Base-by-base conservation (phyloP, 2,888 invertebrate species). In the Seira musarum region DNA sequence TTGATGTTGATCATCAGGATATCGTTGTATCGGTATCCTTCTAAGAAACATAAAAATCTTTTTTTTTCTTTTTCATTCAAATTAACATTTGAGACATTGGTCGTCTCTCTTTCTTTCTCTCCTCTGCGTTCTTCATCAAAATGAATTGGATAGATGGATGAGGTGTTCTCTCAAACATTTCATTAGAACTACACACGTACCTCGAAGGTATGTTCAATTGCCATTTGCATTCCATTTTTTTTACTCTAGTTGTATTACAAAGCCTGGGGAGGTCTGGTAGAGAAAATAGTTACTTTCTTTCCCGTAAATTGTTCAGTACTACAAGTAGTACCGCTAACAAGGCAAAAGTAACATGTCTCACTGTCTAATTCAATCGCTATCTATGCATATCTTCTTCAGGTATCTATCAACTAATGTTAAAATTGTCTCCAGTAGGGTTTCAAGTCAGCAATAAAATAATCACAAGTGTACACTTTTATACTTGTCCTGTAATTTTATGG, bases 371-470 rank as follows among this genome's bases (percentile, higher is more conserved):
- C 53, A 53, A 53, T 53, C 53, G 53, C 53, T 53, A 53, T 53
- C 53, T 53, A 53, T 17, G 53, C 53, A 53, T 53, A 53, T 53
- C 53, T 53, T 17, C 53, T 53, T 53, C 53, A 17, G 53, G 53
- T 53, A 53, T 53, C 53, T 53, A 53, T 53, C 53, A 53, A 53
- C 15, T 30, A 53, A 53, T 53, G 53, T 53, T 53, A 53, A 53
- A 53, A 53, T 53, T 71, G 70, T 57, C 78, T 78, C 78, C 78
- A 78, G 72, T 78, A 63, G 78, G 67, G 78, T 67, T 53, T 21
- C 72, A 71, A 78, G 78, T 78, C 78, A 78, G 78, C 78, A 78
- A 78, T 78, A 78, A 78, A 78, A 78, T 78, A 78, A 78, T 78
- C 78, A 78, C 78, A 72, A 78, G 72, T 71, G 78, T 72, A 78